These are phyloP conservation scores for Percopsis omiscomaycus DNA, from an alignment of 2,797 vertebrate species.

Conservation along the genomic window DNA sequence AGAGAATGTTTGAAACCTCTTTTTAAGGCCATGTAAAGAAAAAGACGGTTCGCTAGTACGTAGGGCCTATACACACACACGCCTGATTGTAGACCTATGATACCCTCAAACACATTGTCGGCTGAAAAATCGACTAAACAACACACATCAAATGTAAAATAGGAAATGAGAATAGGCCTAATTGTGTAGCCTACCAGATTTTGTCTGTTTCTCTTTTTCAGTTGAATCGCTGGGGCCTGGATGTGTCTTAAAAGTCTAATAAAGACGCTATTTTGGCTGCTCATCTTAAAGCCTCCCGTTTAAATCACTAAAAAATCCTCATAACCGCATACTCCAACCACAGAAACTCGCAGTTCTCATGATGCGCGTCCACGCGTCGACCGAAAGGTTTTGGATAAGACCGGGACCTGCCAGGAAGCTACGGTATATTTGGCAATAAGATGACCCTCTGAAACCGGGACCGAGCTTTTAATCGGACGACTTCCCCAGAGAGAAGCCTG, in stretches of 20 bases:
- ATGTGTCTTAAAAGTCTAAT: conserved; percentile 54
- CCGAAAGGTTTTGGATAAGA: conserved; percentile 24
- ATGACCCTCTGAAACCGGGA: conserved; percentile 10
- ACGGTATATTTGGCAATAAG: conserved; percentile 45
- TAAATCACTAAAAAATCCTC: conserved; percentile 52
- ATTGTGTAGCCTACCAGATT: no score
- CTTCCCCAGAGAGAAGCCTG: no score
- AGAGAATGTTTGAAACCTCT: no score
- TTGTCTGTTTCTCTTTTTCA: background rate
- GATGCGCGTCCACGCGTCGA: conserved; percentile 27
- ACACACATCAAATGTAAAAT: no score
- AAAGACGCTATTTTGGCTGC: conserved; percentile 62
- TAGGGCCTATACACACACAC: no score
- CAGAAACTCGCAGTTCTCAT: conserved; percentile 62
- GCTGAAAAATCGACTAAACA: no score
- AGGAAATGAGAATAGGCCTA: no score
- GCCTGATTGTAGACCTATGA: no score
- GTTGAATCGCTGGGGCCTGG: conserved; percentile 12
- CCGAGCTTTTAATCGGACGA: no score
- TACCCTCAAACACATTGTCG: no score
- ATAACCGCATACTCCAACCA: conserved; percentile 63
- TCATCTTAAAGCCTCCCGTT: conserved; percentile 46
- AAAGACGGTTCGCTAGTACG: no score
- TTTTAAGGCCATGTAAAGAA: no score
- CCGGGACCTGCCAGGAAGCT: conserved; percentile 48